These are phyloP conservation scores for Punctoribates punctum DNA, from an alignment of 2,888 invertebrate genomes.

Conservation along the genomic window DNA sequence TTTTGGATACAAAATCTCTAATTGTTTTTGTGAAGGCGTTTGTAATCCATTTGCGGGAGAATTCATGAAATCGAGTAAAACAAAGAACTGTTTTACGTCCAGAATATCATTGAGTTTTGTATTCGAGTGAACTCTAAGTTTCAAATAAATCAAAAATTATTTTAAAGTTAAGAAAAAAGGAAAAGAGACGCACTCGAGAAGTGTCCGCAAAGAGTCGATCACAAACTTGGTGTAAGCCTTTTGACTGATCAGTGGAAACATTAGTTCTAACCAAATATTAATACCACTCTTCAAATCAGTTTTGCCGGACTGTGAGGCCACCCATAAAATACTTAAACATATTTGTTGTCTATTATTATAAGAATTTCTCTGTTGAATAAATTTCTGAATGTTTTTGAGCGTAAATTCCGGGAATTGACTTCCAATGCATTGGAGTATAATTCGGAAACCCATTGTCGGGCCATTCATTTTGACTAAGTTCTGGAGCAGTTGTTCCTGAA, in stretches of 20 bases:
- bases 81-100: conserved; percentile 53
- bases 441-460: conserved; percentile 27
- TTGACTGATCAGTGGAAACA: conserved; percentile 53
- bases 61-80: conserved; percentile 52
- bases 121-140: conserved; percentile 48
- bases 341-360: conserved; percentile 52
- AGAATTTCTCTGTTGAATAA: conserved; percentile 51
- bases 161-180: neutral
- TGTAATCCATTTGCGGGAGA: conserved; percentile 50
- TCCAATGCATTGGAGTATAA: conserved; percentile 25
- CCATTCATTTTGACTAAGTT: conserved; percentile 7
- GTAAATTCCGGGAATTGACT: conserved; percentile 26
- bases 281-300: conserved; percentile 52
- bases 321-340: conserved; percentile 54
- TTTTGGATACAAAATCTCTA: conserved; percentile 52
- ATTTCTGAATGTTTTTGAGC: conserved; percentile 26
- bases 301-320: conserved; percentile 53
- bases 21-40: conserved; percentile 51
- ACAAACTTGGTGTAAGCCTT: conserved; percentile 52
- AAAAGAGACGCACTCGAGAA: conserved; percentile 51
- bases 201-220: conserved; percentile 53
- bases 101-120: conserved; percentile 50
- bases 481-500: conserved; percentile 29
- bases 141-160: too few species aligned
- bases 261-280: conserved; percentile 55